These are phyloP conservation scores for Simalia tracyae DNA, from an alignment of 2,797 vertebrate species.

Conservation along the genomic window DNA sequence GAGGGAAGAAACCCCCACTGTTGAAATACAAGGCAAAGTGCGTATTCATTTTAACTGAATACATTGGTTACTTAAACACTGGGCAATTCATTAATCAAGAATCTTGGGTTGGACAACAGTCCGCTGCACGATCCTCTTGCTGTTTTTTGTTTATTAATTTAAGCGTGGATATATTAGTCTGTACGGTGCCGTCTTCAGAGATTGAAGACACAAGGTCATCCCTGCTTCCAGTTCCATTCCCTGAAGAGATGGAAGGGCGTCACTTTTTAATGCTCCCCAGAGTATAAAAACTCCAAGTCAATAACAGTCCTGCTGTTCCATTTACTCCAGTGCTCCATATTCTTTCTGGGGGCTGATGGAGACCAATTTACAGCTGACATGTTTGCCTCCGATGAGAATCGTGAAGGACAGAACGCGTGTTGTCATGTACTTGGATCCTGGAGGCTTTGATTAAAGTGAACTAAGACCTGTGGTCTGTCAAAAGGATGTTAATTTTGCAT, in stretches of 20 bases:
- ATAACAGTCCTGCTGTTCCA: not conserved
- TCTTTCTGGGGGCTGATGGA: not conserved
- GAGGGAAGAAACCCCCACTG: not conserved
- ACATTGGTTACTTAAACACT: not conserved
- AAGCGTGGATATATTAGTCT: not conserved
- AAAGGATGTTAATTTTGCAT: not conserved
- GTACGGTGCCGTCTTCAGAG: not conserved
- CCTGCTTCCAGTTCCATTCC: conserved; percentile 33
- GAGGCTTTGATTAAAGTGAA: not conserved
- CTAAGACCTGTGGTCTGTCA: not conserved
- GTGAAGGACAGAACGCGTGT: not conserved
- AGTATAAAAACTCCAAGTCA: not conserved
- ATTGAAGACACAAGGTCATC: conserved; percentile 33
- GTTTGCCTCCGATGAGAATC: not conserved
- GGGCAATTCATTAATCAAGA: not conserved
- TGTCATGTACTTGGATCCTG: not conserved
- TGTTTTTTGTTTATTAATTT: not conserved
- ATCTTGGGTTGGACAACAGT: not conserved
- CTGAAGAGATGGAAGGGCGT: conserved; percentile 19
- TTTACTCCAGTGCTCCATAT: not conserved
- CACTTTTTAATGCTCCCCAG: not conserved
- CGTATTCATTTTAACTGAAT: not conserved
- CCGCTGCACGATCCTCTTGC: not conserved
- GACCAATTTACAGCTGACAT: not conserved
- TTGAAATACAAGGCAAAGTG: not conserved